These are phyloP conservation scores for Aix galericulata DNA, from an alignment of 2,113 vertebrate species.

Conservation along the genomic window DNA sequence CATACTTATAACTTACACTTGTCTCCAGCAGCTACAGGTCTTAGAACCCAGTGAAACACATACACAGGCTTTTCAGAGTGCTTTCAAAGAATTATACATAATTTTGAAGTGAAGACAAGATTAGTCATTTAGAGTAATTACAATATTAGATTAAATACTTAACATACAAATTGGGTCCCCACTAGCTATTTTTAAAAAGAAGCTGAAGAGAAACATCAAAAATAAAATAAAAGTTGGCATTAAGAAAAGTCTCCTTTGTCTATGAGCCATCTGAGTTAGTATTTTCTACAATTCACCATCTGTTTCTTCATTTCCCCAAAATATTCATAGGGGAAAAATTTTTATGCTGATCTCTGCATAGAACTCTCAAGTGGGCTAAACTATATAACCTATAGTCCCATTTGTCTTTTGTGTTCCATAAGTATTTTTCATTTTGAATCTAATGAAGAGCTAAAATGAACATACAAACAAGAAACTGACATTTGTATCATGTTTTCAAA, in stretches of 20 bases:
- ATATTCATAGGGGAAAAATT: neutral
- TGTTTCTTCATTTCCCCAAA: neutral
- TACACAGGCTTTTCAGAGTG: neutral
- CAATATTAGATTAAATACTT: neutral
- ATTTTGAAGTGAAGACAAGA: neutral
- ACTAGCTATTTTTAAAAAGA: neutral
- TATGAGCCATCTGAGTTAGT: neutral
- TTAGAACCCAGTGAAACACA: neutral
- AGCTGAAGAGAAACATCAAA: neutral
- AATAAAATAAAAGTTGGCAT: neutral
- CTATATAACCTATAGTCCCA: neutral
- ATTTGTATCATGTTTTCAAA: neutral
- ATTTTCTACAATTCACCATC: neutral
- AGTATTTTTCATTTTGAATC: neutral
- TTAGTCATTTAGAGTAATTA: neutral
- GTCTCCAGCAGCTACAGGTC: neutral
- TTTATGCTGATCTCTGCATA: neutral
- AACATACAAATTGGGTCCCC: neutral
- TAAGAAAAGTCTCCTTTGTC: neutral
- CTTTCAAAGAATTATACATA: neutral
- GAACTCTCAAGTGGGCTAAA: neutral
- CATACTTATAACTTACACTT: neutral
- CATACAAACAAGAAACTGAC: neutral
- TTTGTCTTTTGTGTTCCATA: neutral
- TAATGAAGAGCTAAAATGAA: neutral